Percentiles rank a stretch among this genome's conserved stretches.
Evolutionary conservation across 2,888 invertebrate species (phyloP).

Genomic region (Diploptera punctata): DNA sequence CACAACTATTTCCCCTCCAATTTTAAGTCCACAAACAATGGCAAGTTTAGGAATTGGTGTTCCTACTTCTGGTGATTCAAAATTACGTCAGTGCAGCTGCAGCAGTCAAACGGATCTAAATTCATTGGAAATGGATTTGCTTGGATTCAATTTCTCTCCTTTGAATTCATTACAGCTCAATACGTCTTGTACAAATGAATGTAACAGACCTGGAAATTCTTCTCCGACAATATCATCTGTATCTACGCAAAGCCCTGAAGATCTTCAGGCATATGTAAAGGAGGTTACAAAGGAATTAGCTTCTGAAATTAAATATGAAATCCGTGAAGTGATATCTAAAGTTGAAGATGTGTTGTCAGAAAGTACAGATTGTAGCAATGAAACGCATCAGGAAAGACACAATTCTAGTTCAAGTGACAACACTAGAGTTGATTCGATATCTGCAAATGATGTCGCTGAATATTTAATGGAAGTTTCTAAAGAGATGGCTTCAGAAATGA

Average conservation of each 20-base stretch:
- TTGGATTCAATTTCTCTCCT: constrained; percentile 55
- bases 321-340: constrained; percentile 78
- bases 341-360: constrained; percentile 81
- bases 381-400: background rate
- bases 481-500: constrained; percentile 81
- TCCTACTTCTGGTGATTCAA: constrained; percentile 41
- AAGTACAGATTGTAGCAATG: constrained; percentile 46
- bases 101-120: constrained; percentile 76
- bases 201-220: constrained; percentile 60
- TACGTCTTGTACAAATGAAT: constrained; percentile 62
- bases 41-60: constrained; percentile 67
- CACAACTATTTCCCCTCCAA: constrained; percentile 58
- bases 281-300: constrained; percentile 81
- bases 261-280: constrained; percentile 76
- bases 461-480: constrained; percentile 79
- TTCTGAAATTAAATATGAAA: constrained; percentile 82
- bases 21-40: constrained; percentile 68
- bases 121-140: constrained; percentile 62
- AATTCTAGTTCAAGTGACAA: constrained; percentile 16
- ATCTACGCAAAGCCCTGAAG: constrained; percentile 55
- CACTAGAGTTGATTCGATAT: constrained; percentile 69
- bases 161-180: constrained; percentile 51
- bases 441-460: constrained; percentile 77
- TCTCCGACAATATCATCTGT: constrained; percentile 10
- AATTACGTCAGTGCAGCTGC: constrained; percentile 64